Evolutionary conservation across 2,888 invertebrate genomes (phyloP).

Genomic region (Drosophila villosipedis): DNA sequence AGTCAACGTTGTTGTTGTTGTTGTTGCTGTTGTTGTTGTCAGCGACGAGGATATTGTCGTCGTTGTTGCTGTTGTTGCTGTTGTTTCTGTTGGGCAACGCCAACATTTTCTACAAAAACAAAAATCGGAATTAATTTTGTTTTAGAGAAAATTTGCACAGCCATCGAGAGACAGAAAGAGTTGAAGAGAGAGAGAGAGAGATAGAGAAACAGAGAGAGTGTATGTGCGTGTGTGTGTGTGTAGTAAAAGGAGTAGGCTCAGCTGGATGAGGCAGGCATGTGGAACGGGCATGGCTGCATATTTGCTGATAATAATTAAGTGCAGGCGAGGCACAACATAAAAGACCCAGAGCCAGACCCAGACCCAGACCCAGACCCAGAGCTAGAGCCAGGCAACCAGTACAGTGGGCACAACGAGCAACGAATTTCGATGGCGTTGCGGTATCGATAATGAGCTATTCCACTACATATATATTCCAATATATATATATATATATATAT

Average conservation of each 20-base stretch:
- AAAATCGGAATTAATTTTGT: constrained; percentile 85
- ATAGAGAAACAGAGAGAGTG: constrained; percentile 18
- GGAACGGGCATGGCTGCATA: constrained; percentile 71
- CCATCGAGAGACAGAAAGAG: constrained; percentile 48
- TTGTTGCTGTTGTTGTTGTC: constrained; percentile 27
- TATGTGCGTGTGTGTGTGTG: background rate
- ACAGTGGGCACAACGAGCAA: constrained; percentile 41
- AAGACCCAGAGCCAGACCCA: constrained; percentile 62
- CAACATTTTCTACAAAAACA: constrained; percentile 80
- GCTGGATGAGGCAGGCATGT: constrained; percentile 2
- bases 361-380: constrained; percentile 15
- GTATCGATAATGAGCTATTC: constrained; percentile 77
- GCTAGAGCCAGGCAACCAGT: constrained; percentile 4
- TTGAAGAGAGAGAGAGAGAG: constrained; percentile 29
- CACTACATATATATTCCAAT: constrained; percentile 29
- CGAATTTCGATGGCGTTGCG: constrained; percentile 56
- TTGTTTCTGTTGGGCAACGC: constrained; percentile 66
- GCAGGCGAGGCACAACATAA: constrained; percentile 77
- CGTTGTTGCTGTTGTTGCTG: constrained; percentile 26
- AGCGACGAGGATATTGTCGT: constrained; percentile 14
- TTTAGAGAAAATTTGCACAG: constrained; percentile 83
- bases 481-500: background rate
- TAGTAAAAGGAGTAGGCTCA: constrained; percentile 7
- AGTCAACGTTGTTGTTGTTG: constrained; percentile 62
- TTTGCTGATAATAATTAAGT: constrained; percentile 85